Evolutionary conservation across 2,888 invertebrate genomes (phyloP).

Genomic region (Xylocampa areola): DNA sequence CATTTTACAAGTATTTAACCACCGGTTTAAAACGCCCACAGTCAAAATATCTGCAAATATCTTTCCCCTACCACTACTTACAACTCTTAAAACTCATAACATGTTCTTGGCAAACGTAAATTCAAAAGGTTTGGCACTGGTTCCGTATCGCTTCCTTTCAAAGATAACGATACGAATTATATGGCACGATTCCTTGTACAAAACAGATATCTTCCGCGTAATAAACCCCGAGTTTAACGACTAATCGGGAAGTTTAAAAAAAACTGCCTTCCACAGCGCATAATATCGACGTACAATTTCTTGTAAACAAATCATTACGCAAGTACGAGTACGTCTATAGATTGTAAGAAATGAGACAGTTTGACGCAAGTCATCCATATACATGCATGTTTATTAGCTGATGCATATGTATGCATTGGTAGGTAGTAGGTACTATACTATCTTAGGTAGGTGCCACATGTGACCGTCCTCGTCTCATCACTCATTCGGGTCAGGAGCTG

Average conservation of each 20-base stretch:
- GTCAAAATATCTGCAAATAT: too few relatives aligned
- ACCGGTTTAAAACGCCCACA: too few relatives aligned
- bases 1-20: too few relatives aligned
- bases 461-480: constrained; percentile 18
- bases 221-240: constrained; percentile 37
- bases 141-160: constrained; percentile 24
- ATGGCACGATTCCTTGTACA: constrained; percentile 19
- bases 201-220: constrained; percentile 27
- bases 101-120: constrained; percentile 50
- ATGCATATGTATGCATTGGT: constrained; percentile 2
- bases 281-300: too few relatives aligned
- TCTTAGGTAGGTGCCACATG: constrained; percentile 2
- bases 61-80: constrained; percentile 20
- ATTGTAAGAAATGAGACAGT: background rate
- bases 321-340: background rate
- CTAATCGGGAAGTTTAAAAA: constrained; percentile 31
- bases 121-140: constrained; percentile 48
- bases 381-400: constrained; percentile 8
- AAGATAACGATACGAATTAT: constrained; percentile 37
- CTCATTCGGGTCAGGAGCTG: constrained; percentile 35
- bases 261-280: constrained; percentile 8
- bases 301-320: background rate
- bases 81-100: constrained; percentile 20
- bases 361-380: background rate
- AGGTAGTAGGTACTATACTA: too few relatives aligned